Conservation (phyloP, 2,888 invertebrate species). For the Drosophila cracens region DNA sequence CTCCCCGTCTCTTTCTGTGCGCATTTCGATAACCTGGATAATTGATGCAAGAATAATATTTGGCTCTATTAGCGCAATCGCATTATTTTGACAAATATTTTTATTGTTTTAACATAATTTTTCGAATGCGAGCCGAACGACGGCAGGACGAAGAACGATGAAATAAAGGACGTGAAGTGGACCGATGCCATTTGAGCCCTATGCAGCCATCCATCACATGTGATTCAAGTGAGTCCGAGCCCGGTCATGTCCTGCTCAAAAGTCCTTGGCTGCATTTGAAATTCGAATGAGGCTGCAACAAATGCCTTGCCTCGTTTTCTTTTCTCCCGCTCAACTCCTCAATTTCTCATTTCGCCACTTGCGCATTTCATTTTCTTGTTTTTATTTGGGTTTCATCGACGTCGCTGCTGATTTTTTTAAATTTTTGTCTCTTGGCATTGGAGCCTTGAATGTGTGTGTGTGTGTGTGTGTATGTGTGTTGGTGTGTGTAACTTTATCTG, state of each 20-base stretch:
- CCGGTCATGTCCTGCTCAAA: slow-evolving; percentile 23
- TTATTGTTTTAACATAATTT: slow-evolving; percentile 83
- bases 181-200: slow-evolving; percentile 10
- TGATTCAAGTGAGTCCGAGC: slow-evolving; percentile 35
- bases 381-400: slow-evolving; percentile 27
- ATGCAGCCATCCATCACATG: slow-evolving; percentile 3
- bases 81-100: slow-evolving; percentile 83
- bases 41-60: slow-evolving; percentile 81
- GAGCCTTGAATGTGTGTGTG: slow-evolving; percentile 46
- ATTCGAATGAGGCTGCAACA: slow-evolving; percentile 72
- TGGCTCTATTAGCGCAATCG: slow-evolving; percentile 82
- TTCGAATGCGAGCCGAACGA: slow-evolving; percentile 59
- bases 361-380: slow-evolving; percentile 50
- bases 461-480: slow-evolving; percentile 30
- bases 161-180: slow-evolving; percentile 21
- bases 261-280: slow-evolving; percentile 68
- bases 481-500: slow-evolving; percentile 37
- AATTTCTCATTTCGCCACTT: slow-evolving; percentile 23
- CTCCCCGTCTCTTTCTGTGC: slow-evolving; percentile 10
- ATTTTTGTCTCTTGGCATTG: slow-evolving; percentile 70
- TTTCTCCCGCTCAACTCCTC: background rate
- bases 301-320: slow-evolving; percentile 12
- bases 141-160: slow-evolving; percentile 11
- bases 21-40: slow-evolving; percentile 64
- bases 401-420: slow-evolving; percentile 67